Conservation (phyloP, 1,140 invertebrate genomes). For the Atta colombica region DNA sequence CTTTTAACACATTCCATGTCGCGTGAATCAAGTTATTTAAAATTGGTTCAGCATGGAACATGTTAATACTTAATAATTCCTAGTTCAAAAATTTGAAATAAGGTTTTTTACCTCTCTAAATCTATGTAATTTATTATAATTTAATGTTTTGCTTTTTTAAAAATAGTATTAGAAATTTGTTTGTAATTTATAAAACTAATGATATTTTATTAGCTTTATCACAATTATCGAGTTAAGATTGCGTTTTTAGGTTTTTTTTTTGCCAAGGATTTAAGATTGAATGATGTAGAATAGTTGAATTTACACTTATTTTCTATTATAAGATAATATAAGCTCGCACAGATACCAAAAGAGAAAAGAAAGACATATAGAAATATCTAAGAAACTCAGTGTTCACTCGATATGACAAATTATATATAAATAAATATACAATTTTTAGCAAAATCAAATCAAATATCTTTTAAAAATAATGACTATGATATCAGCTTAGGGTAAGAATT, state of each 20-base stretch:
- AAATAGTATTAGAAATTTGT: neutral
- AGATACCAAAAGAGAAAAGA: constrained; percentile 27
- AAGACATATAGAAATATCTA: neutral
- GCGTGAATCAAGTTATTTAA: no score
- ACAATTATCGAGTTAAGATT: neutral
- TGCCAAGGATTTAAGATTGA: constrained; percentile 7
- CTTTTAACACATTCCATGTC: no score
- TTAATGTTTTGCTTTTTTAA: neutral
- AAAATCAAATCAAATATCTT: neutral
- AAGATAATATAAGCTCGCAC: neutral
- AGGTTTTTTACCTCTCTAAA: constrained; percentile 2
- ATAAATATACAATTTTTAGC: constrained; percentile 51
- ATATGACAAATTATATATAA: constrained; percentile 36
- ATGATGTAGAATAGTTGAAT: constrained; percentile 7
- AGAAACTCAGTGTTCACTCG: neutral
- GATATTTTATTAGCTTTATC: constrained; percentile 25
- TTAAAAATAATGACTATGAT: neutral
- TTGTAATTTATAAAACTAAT: neutral
- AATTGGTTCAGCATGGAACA: no score
- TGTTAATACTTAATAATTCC: neutral
- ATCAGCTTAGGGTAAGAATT: neutral
- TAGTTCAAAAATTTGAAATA: neutral
- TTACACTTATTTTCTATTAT: constrained; percentile 23
- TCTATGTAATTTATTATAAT: constrained; percentile 28
- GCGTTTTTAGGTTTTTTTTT: neutral